Percentiles rank a stretch among this genome's conserved stretches.
phyloP scores from a whole-genome alignment of 1,140 invertebrate species.

The Stegodyphus dumicola region DNA sequence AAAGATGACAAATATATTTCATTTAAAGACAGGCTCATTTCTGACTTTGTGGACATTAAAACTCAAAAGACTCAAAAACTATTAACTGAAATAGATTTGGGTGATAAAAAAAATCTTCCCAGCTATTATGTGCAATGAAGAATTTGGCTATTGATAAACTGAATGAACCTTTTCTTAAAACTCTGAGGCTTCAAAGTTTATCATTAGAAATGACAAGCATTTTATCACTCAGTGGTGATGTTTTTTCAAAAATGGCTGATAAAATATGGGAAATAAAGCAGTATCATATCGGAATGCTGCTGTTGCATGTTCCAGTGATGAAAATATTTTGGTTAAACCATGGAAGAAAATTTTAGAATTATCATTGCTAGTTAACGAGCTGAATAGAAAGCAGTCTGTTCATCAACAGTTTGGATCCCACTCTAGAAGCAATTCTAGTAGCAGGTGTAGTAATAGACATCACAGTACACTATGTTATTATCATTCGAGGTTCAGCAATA shows the following conservation, averaged over 20 bases:
- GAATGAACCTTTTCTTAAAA: constrained; percentile 21
- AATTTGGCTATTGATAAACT: constrained; percentile 8
- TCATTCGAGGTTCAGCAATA: constrained; percentile 53
- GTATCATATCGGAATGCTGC: background rate
- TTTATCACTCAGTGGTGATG: constrained; percentile 18
- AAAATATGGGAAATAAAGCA: constrained; percentile 4
- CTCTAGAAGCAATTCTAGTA: constrained; percentile 3
- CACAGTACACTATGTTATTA: constrained; percentile 49
- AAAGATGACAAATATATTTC: constrained; percentile 3
- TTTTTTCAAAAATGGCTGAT: constrained; percentile 1
- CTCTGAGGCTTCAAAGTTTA: constrained; percentile 4
- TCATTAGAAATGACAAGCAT: background rate
- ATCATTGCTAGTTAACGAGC: background rate
- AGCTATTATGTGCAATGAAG: constrained; percentile 8
- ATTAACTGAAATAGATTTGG: background rate
- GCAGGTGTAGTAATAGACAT: background rate
- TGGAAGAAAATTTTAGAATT: constrained; percentile 8
- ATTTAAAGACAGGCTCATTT: constrained; percentile 7
- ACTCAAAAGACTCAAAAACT: constrained; percentile 11
- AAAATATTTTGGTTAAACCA: constrained; percentile 1
- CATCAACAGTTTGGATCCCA: background rate
- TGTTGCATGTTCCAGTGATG: background rate
- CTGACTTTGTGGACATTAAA: constrained; percentile 1
- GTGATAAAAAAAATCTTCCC: constrained; percentile 5
- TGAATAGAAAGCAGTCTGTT: background rate